These are phyloP conservation scores for Melanotaenia parkinsoni DNA, from an alignment of 2,797 vertebrate genomes.

Conservation along the genomic window DNA sequence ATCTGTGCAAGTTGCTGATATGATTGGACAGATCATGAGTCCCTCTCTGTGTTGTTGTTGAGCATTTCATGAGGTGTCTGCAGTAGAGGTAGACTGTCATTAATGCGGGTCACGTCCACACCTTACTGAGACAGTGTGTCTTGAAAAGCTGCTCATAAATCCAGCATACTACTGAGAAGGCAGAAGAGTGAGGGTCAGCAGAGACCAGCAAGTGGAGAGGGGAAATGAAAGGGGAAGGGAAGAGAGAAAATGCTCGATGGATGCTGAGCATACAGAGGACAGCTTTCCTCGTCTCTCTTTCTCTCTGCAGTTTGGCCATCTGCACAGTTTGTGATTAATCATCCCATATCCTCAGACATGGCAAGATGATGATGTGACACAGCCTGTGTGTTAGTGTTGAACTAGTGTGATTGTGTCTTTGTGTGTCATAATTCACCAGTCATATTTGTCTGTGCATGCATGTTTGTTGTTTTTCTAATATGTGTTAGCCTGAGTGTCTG, in stretches of 20 bases:
- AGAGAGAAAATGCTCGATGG: slow-evolving; percentile 32
- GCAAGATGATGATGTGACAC: slow-evolving; percentile 61
- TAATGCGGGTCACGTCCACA: slow-evolving; percentile 50
- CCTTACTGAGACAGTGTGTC: slow-evolving; percentile 33
- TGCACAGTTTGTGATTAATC: slow-evolving; percentile 78
- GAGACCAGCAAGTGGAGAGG: slow-evolving; percentile 40
- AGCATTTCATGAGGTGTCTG: slow-evolving; percentile 18
- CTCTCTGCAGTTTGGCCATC: slow-evolving; percentile 71
- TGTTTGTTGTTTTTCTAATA: slow-evolving; percentile 22
- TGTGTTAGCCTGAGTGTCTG: not conserved
- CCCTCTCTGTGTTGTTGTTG: slow-evolving; percentile 3
- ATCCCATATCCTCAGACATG: slow-evolving; percentile 71
- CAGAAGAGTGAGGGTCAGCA: slow-evolving; percentile 41
- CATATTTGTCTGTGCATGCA: slow-evolving; percentile 26
- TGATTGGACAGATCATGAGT: not conserved
- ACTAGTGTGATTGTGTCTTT: slow-evolving; percentile 31
- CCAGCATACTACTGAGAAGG: slow-evolving; percentile 33
- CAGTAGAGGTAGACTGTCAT: slow-evolving; percentile 29
- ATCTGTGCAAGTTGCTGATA: slow-evolving; percentile 6
- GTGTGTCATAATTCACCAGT: slow-evolving; percentile 25
- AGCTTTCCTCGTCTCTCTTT: slow-evolving; percentile 56
- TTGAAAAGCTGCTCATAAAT: slow-evolving; percentile 62
- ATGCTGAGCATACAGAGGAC: slow-evolving; percentile 58
- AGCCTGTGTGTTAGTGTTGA: slow-evolving; percentile 42
- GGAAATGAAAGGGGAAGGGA: slow-evolving; percentile 6